Base-by-base conservation (phyloP, 2,797 vertebrate species). In the Meda fulgida region DNA sequence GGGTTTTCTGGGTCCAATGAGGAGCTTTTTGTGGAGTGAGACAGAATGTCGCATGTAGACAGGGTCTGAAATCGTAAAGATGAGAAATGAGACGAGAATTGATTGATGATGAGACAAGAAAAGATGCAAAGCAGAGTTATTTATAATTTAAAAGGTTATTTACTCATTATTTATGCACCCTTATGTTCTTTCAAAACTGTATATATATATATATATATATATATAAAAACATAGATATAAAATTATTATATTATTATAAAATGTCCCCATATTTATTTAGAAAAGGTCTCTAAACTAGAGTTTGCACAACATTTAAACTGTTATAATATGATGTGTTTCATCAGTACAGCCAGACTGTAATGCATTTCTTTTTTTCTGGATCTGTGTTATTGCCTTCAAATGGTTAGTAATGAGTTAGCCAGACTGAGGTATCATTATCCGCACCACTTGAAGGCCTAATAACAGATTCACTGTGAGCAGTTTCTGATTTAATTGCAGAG, bases 401-500 rank as follows among this genome's bases (percentile, higher is more conserved):
- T 78, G 46, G 34, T 78, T 78, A 70, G 82, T 77, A 69, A 84
- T 69, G 63, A 78, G 65, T 77, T 67, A 77, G 48, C 40, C 48
- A 26, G 63, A 69, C 81, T 77, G 72, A 77, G 43, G 60, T 77
- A 67, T 77, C 72, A 77, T 77, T 84, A 53, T 77, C 81, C 34
- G 2, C 23, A 53, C 31, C 60, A 77, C 46, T 77, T 36, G 16
- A 66, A 76, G 34, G 63, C 31, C 72, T 77, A 84, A 76, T 83
- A 76, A 77, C 77, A 63, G 60, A 84, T 67, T 84, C 63, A 51
- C 31, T 13, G 16, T 31, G 34, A 76, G 81, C 81, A 8, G 81
- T 34, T 82, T 73, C 43, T 76, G 43, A 83, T 84, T 77, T 84
- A 84, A 84, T 84, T 77, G 58, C 58, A 72, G 72, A 67, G 81